Base-by-base conservation (phyloP, 1,140 invertebrate genomes). In the Aphelenchoides avenae region DNA sequence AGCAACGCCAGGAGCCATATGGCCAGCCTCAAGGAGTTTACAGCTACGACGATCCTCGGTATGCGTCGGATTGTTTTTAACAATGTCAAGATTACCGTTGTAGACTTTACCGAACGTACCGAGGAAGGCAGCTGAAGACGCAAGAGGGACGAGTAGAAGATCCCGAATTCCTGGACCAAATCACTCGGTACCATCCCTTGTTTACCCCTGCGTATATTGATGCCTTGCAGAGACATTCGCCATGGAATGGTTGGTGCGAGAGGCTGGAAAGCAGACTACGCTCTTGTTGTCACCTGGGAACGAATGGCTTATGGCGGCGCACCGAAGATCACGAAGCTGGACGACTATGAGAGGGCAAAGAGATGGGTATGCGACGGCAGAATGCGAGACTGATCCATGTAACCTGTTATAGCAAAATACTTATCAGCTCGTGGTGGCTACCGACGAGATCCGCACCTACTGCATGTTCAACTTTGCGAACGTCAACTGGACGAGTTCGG, bases 381-480 rank as follows among this genome's bases (percentile, higher is more conserved):
- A 13, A 13, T 36, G 13, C 13, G 18, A 13, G 13, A 13, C 18
- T 36, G 13, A 13, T 36, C 13, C 13, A 13, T n/a, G 13, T 13
- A 36, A 13, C 18, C 13, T 36, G 18, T 13, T 36, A 13, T 36
- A 36, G 48, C 48, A 51, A 50, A 94, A 94, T 74, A 91, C 89
- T 0, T 51, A 51, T 51, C 48, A 51, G 51, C n/a, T 89, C 80
- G 84, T 95, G 1, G 72, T 96, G 24, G 87, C 87, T 0, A 93
- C 91, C 0, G 90, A 94, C 78, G 90, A 93, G 81, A 88, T 91
- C 3, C 87, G 87, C 68, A 89, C 89, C 0, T 96, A 93, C 67
- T 88, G 85, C 0, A 90, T 96, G 24, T 93, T 90, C 76, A 95
- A 95, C 79, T 96, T 94, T 75, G 83, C 85, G 2, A 84, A 88